Base-by-base conservation (phyloP, 35 echinoderm and acorn worm species). In the Heliocidaris erythrogramma region DNA sequence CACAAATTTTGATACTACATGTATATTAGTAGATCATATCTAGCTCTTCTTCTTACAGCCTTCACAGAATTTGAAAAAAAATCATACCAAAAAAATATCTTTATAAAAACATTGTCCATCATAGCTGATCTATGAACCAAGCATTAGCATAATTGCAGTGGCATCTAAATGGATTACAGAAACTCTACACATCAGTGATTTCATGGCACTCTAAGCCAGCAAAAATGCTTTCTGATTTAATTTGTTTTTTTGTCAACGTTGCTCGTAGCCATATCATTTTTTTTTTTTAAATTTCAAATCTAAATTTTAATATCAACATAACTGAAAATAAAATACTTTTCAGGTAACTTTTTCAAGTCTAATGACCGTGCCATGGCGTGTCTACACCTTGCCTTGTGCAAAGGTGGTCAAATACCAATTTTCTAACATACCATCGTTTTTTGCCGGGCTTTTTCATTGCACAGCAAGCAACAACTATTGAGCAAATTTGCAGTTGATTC, bases 391-490 rank as follows among this genome's bases (percentile, higher is more conserved):
- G 65, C 65, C 27, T 78, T n/a, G 65, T 78, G 65, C 65, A 78
- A 27, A 78, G 65, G 65, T 78, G 65, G 65, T 21, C 27, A 3
- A 78, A 78, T 78, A 78, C 65, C 65, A 78, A 24, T 78, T 78
- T 78, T 78, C 65, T 78, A 13, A 89, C 87, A 18, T 89, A 89
- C 87, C 87, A 89, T 89, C 42, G 31, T 48, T 48, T 48, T 89
- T 89, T 48, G 87, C 31, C 31, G 87, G 24, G 87, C 87, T 47
- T 89, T 89, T 89, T 47, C 87, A 89, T 47, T 89, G 87, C 87
- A 89, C 87, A 89, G 31, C 87, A 89, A 89, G 87, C 87, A 89
- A 89, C 87, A 89, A 48, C 87, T 89, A 47, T 32, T 89, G 87
- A 89, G 87, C 29, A 89, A 89, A 89, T 89, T 89, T 89, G 17